A percentile compares a stretch with the other conserved stretches of the same genome.
phyloP scores from a whole-genome alignment of 2,888 invertebrate species.

The Syritta pipiens region DNA sequence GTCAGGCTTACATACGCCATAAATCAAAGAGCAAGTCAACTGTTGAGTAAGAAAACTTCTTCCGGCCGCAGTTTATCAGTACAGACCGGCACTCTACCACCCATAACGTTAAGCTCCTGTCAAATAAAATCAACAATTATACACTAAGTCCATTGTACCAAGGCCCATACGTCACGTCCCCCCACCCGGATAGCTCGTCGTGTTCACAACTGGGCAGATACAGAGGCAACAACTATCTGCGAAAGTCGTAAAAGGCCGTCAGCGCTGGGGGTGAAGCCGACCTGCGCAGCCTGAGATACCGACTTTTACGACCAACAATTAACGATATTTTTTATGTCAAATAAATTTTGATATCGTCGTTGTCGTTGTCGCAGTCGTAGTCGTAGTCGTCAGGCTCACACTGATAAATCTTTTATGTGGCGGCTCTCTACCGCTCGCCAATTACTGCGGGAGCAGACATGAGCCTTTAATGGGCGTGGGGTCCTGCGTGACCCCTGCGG shows the following conservation, averaged over 20 bases:
- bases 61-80: constrained; percentile 24
- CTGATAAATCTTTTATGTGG: constrained; percentile 43
- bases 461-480: constrained; percentile 20
- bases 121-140: constrained; percentile 51
- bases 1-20: background rate
- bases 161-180: constrained; percentile 25
- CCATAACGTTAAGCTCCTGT: constrained; percentile 12
- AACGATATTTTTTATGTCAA: constrained; percentile 48
- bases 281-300: constrained; percentile 50
- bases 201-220: too few relatives aligned
- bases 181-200: too few relatives aligned
- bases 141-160: constrained; percentile 40
- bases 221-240: constrained; percentile 17
- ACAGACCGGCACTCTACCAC: constrained; percentile 4
- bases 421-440: background rate
- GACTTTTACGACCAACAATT: constrained; percentile 53
- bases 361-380: constrained; percentile 2
- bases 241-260: constrained; percentile 34
- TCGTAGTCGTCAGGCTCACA: background rate
- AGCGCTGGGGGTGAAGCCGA: constrained; percentile 25
- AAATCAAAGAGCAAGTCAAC: constrained; percentile 9
- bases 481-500: constrained; percentile 10
- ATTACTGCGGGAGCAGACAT: constrained; percentile 8
- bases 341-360: constrained; percentile 53
- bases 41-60: constrained; percentile 10